These are phyloP conservation scores for Parnassius smintheus DNA, from an alignment of 2,888 invertebrate species.

Conservation along the genomic window DNA sequence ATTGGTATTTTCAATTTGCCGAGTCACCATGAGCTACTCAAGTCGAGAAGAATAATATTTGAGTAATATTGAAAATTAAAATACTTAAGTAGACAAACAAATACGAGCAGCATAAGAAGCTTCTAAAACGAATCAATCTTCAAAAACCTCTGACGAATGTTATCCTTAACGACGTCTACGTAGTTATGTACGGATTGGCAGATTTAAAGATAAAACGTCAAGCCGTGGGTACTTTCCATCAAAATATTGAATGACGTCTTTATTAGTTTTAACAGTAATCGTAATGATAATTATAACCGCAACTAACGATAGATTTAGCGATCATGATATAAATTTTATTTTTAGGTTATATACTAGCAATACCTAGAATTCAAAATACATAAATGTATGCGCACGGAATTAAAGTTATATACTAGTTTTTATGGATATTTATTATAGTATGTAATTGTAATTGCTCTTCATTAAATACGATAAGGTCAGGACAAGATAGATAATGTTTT, in stretches of 20 bases:
- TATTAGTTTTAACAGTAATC: constrained; percentile 7
- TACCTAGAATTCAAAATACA: not conserved
- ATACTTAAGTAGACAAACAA: no score
- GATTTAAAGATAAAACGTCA: constrained; percentile 14
- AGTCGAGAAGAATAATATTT: no score
- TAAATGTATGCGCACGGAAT: no score
- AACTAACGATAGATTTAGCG: not conserved
- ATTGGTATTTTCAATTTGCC: no score
- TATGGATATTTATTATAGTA: no score
- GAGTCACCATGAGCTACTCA: no score
- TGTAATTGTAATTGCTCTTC: no score
- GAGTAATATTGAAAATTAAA: no score
- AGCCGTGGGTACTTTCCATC: constrained; percentile 23
- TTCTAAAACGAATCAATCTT: not conserved
- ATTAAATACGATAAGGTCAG: no score
- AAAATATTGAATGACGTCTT: constrained; percentile 26
- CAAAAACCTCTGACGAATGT: constrained; percentile 4
- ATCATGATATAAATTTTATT: not conserved
- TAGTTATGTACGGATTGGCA: constrained; percentile 12
- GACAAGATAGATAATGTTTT: no score
- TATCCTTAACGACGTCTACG: constrained; percentile 4
- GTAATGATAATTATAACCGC: constrained; percentile 2
- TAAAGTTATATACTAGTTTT: no score
- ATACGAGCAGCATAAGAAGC: not conserved
- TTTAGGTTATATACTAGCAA: not conserved